A percentile compares a stretch with the other conserved stretches of the same genome.
Conservation (phyloP, 2,888 invertebrate genomes). For the Volucella bombylans region DNA sequence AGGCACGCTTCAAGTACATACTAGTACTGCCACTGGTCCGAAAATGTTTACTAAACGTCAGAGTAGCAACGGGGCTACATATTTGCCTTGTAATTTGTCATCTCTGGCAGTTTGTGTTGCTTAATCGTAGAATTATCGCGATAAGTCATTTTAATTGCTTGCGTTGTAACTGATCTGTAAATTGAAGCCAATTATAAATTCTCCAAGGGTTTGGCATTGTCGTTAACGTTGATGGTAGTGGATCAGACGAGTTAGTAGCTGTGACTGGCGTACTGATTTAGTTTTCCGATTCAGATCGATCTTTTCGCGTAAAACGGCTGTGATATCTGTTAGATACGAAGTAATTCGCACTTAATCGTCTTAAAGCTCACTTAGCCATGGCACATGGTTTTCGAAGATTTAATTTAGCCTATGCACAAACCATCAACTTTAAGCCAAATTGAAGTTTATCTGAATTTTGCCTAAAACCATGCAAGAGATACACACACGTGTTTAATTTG, state of each 20-base stretch:
- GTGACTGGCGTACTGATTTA: constrained; percentile 20
- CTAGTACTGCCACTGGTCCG: neutral
- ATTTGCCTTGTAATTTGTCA: constrained; percentile 14
- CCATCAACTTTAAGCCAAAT: neutral
- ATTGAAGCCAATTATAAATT: constrained; percentile 25
- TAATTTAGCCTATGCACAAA: constrained; percentile 4
- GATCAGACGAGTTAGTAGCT: neutral
- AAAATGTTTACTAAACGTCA: neutral
- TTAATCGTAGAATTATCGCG: neutral
- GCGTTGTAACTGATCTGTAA: constrained; percentile 20
- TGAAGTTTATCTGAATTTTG: neutral
- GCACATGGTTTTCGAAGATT: neutral
- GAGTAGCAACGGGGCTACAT: neutral
- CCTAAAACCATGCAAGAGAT: constrained; percentile 1
- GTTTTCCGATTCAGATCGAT: neutral
- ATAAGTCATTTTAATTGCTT: constrained; percentile 32
- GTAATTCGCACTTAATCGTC: neutral
- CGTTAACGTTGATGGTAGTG: constrained; percentile 16
- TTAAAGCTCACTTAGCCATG: neutral
- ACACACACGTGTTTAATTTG: too few species aligned
- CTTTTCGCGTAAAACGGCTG: constrained; percentile 1
- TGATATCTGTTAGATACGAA: neutral
- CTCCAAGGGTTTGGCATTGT: constrained; percentile 7
- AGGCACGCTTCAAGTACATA: neutral
- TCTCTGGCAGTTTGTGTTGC: constrained; percentile 9